Percentiles rank a stretch among this genome's conserved stretches.
phyloP scores from a whole-genome alignment of 2,797 vertebrate species.

The Intellagama lesueurii region DNA sequence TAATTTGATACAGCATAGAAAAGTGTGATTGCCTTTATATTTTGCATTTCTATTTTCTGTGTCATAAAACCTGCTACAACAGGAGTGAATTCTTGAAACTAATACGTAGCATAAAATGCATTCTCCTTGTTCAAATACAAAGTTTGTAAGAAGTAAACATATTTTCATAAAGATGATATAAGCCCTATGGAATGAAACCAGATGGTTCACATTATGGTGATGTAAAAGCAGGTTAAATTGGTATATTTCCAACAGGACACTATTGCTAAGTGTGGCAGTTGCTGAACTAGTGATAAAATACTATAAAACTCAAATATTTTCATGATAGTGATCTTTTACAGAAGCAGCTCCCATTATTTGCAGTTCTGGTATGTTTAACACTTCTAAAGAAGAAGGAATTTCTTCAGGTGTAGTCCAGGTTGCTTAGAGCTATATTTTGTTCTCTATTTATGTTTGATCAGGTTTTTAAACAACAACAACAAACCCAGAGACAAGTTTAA shows the following conservation, averaged over 20 bases:
- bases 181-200: neutral
- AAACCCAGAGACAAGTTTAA: too few species aligned
- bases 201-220: neutral
- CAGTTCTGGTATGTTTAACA: too few species aligned
- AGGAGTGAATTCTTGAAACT: neutral
- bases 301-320: neutral
- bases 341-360: too few species aligned
- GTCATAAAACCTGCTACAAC: neutral
- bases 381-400: too few species aligned
- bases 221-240: neutral
- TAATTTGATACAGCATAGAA: neutral
- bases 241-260: neutral
- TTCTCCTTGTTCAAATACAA: neutral
- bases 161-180: neutral
- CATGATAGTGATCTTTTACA: too few species aligned
- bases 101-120: neutral
- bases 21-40: neutral
- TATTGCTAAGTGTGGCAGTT: neutral
- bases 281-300: neutral
- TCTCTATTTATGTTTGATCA: too few species aligned
- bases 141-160: neutral
- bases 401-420: too few species aligned
- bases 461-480: too few species aligned
- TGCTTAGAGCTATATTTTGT: too few species aligned
- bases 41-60: neutral